Evolutionary conservation across 2,888 invertebrate genomes (phyloP).

Genomic region (Oscheius sp.): DNA sequence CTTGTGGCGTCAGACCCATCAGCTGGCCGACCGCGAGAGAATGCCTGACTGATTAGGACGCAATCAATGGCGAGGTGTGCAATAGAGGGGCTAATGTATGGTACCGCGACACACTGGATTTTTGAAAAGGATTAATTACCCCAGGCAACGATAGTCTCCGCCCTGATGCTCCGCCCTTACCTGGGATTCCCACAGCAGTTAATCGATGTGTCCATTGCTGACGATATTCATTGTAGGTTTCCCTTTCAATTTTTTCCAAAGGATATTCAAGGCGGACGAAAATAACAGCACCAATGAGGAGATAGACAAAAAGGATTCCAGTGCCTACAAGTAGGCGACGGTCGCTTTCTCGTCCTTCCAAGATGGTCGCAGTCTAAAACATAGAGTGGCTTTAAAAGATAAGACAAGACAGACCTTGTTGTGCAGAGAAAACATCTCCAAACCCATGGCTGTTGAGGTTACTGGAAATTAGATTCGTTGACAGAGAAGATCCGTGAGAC

Average conservation of each 20-base stretch:
- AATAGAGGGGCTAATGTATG: conserved; percentile 1
- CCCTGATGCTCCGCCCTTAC: conserved; percentile 30
- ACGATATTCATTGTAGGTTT: conserved; percentile 56
- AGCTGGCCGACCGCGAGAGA: neutral
- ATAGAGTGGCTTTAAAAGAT: neutral
- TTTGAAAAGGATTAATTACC: conserved; percentile 26
- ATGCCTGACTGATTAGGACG: conserved; percentile 13
- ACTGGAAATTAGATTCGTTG: neutral
- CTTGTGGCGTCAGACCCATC: conserved; percentile 7
- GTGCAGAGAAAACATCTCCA: conserved; percentile 58
- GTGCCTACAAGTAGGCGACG: conserved; percentile 55
- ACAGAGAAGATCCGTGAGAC: neutral
- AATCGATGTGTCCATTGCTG: conserved; percentile 54
- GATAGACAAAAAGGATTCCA: conserved; percentile 72
- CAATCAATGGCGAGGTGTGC: conserved; percentile 5
- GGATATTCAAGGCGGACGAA: conserved; percentile 73
- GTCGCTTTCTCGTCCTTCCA: conserved; percentile 55
- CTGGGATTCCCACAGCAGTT: conserved; percentile 41
- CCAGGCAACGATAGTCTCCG: conserved; percentile 22
- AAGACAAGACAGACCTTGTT: conserved; percentile 39
- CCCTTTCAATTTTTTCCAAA: conserved; percentile 57
- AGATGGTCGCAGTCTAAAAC: conserved; percentile 28
- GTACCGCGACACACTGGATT: conserved; percentile 6
- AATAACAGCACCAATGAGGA: conserved; percentile 81
- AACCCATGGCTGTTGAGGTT: conserved; percentile 49